These are phyloP conservation scores for Melieria crassipennis DNA, from an alignment of 2,888 invertebrate genomes.

Conservation along the genomic window DNA sequence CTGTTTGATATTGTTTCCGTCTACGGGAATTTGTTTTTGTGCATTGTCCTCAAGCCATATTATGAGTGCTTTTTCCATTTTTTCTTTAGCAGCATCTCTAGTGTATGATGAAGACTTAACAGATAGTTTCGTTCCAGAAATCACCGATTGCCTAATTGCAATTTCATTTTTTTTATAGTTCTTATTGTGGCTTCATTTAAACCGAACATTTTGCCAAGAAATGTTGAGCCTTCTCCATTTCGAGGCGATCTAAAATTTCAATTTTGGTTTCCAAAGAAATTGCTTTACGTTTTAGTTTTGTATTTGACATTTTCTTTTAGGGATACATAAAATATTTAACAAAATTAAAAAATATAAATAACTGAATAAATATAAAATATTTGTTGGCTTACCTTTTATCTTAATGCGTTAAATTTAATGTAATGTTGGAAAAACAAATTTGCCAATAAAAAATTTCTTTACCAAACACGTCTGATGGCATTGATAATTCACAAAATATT, in stretches of 20 bases:
- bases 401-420: background rate
- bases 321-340: too few relatives aligned
- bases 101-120: conserved; percentile 32
- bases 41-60: conserved; percentile 36
- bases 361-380: too few relatives aligned
- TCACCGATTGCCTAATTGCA: conserved; percentile 33
- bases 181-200: background rate
- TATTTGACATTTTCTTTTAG: background rate
- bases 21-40: conserved; percentile 41
- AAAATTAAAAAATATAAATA: too few relatives aligned
- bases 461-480: too few relatives aligned
- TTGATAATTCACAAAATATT: too few relatives aligned
- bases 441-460: background rate
- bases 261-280: background rate
- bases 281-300: background rate
- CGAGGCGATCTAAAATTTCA: background rate
- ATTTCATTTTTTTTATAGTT: conserved; percentile 37
- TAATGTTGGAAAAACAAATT: background rate
- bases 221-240: background rate
- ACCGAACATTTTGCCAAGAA: too few relatives aligned
- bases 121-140: conserved; percentile 34
- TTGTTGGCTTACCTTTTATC: too few relatives aligned
- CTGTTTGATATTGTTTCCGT: conserved; percentile 41
- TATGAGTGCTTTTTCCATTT: conserved; percentile 39
- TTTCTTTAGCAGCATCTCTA: conserved; percentile 31